Evolutionary conservation across 2,113 vertebrate species (phyloP).

Genomic region (Rhinichthys klamathensis): DNA sequence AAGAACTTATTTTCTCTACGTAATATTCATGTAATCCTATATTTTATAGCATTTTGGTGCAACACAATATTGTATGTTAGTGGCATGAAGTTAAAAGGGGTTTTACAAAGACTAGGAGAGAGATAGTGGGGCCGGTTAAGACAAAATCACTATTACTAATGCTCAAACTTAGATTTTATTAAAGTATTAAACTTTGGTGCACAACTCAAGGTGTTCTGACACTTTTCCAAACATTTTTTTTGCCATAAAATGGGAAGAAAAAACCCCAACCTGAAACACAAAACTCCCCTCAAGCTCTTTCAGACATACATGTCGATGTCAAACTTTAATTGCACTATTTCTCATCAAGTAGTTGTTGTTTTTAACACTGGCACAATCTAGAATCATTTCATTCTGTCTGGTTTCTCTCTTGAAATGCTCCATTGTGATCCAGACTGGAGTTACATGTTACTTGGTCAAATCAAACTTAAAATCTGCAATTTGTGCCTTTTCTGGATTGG

Average conservation of each 20-base stretch:
- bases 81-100: neutral
- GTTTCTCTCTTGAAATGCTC: neutral
- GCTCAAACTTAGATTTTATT: neutral
- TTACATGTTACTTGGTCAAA: neutral
- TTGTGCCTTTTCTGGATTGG: constrained; percentile 37
- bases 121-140: neutral
- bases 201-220: neutral
- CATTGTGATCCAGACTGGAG: neutral
- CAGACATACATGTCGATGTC: neutral
- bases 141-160: neutral
- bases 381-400: neutral
- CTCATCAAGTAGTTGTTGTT: neutral
- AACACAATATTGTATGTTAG: neutral
- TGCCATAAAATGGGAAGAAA: neutral
- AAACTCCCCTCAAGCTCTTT: neutral
- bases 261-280: neutral
- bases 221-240: neutral
- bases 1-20: constrained; percentile 19
- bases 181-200: neutral
- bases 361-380: constrained; percentile 11
- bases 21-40: constrained; percentile 29
- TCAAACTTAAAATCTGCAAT: neutral
- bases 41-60: constrained; percentile 31
- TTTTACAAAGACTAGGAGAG: neutral
- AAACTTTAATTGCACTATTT: constrained; percentile 30